These are phyloP conservation scores for Lacerta agilis DNA, from an alignment of 2,797 vertebrate genomes.

Conservation along the genomic window DNA sequence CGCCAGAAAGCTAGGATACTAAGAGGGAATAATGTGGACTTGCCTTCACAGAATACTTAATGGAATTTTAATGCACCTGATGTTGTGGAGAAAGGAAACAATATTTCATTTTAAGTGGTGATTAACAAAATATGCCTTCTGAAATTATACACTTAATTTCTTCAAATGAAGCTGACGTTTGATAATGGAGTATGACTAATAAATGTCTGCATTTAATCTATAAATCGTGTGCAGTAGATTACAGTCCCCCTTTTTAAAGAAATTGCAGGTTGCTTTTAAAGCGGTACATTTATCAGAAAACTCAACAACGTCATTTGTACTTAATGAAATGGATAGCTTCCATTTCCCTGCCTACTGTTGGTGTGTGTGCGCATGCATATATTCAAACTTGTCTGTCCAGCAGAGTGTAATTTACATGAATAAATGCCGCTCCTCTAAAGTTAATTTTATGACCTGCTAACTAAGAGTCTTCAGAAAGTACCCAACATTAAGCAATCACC, in stretches of 20 bases:
- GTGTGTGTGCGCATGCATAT: neutral
- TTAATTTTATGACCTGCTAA: neutral
- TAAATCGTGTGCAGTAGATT: neutral
- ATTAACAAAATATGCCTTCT: conserved; percentile 8
- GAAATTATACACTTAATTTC: neutral
- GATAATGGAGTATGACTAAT: conserved; percentile 14
- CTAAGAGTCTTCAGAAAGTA: neutral
- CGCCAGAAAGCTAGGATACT: neutral
- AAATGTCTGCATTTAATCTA: neutral
- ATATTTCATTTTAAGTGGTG: conserved; percentile 13
- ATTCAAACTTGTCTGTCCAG: neutral
- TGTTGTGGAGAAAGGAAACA: conserved; percentile 2
- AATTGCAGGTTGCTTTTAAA: neutral
- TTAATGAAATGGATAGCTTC: neutral
- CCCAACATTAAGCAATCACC: neutral
- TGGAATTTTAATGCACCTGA: conserved; percentile 6
- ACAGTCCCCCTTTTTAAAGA: neutral
- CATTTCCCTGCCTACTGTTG: neutral
- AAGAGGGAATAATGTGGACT: neutral
- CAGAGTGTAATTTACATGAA: neutral
- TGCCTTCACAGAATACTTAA: conserved; percentile 10
- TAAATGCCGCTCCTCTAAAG: neutral
- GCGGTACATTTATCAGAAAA: neutral
- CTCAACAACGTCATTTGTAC: neutral
- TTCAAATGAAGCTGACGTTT: conserved; percentile 1